These are phyloP conservation scores for Mercenaria mercenaria DNA, from an alignment of 1,140 invertebrate species.

Conservation along the genomic window DNA sequence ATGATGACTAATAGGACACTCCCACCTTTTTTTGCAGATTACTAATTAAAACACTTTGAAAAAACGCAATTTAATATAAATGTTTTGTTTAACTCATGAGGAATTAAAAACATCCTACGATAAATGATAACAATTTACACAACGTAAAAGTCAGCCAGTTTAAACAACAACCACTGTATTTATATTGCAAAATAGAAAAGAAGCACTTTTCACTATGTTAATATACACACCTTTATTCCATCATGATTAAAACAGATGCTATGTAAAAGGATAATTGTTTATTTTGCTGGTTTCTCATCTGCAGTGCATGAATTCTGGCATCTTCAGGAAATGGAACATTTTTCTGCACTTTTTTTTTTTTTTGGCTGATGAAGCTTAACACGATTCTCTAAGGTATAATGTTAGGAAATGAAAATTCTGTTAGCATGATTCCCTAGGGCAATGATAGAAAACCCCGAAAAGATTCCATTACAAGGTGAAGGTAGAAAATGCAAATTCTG, in stretches of 20 bases:
- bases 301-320: too few relatives aligned
- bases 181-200: constrained; percentile 7
- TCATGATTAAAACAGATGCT: not conserved
- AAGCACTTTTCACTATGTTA: not conserved
- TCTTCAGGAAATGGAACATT: too few relatives aligned
- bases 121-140: constrained; percentile 27
- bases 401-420: too few relatives aligned
- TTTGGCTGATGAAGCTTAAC: too few relatives aligned
- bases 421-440: too few relatives aligned
- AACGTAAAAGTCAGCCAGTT: not conserved
- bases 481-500: too few relatives aligned
- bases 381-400: too few relatives aligned
- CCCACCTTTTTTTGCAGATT: not conserved
- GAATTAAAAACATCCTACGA: not conserved
- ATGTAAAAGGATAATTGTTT: not conserved
- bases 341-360: too few relatives aligned
- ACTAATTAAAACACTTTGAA: not conserved
- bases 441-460: too few relatives aligned
- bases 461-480: too few relatives aligned
- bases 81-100: too few relatives aligned
- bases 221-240: not conserved
- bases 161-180: constrained; percentile 6
- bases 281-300: not conserved
- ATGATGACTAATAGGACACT: too few relatives aligned
- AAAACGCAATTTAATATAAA: not conserved